These are phyloP conservation scores for Thamnaconus septentrionalis DNA, from an alignment of 2,113 vertebrate species.

Conservation along the genomic window DNA sequence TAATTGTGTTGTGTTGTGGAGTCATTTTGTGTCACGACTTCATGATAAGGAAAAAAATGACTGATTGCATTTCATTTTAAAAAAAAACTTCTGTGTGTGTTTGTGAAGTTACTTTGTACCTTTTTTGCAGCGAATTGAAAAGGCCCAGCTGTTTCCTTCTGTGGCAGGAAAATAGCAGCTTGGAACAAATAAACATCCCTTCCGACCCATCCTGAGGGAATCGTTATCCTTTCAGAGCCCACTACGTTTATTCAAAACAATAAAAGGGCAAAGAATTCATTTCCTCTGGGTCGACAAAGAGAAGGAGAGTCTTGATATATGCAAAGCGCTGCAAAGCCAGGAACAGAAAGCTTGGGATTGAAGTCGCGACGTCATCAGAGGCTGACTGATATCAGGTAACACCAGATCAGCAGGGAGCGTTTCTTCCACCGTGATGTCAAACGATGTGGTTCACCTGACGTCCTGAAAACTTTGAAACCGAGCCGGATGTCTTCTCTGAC, in stretches of 20 bases:
- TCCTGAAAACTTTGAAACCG: too few species aligned
- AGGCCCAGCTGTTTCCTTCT: slow-evolving; percentile 61
- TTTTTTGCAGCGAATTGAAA: slow-evolving; percentile 25
- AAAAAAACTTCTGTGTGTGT: slow-evolving; percentile 16
- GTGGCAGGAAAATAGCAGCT: slow-evolving; percentile 57
- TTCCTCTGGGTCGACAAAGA: slow-evolving; percentile 44
- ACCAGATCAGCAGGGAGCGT: too few species aligned
- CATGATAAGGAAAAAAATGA: too few species aligned
- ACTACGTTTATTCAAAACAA: slow-evolving; percentile 50
- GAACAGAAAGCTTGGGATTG: too few species aligned
- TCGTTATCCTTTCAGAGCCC: slow-evolving; percentile 50
- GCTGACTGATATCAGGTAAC: too few species aligned
- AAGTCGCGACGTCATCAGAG: too few species aligned
- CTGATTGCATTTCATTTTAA: slow-evolving; percentile 10
- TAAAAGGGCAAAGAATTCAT: slow-evolving; percentile 51
- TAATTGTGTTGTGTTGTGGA: too few species aligned
- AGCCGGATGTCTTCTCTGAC: too few species aligned
- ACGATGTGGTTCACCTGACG: too few species aligned
- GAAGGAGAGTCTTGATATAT: slow-evolving; percentile 19
- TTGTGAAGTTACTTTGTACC: slow-evolving; percentile 28
- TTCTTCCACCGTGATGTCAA: too few species aligned
- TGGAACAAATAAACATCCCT: slow-evolving; percentile 52
- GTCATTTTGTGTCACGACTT: too few species aligned
- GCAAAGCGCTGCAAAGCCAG: too few species aligned
- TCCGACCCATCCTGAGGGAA: slow-evolving; percentile 53